Base-by-base conservation (phyloP, 2,888 invertebrate species). In the Xanthia icteritia region DNA sequence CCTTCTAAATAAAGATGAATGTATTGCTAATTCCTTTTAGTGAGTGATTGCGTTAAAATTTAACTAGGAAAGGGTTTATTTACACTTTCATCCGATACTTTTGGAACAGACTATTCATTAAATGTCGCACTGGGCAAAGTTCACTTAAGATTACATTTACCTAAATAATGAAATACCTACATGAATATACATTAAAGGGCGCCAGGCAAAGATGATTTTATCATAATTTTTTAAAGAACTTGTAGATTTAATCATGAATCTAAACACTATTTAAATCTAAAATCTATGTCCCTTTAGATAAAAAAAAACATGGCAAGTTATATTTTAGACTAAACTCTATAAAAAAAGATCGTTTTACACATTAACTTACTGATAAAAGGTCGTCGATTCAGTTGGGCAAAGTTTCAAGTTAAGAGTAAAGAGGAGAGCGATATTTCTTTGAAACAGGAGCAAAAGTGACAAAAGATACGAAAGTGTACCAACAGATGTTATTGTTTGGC, bases 261-360 rank as follows among this genome's bases (percentile, higher is more conserved):
- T 36, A 71, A 65, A 67, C 23, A 63, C 71, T 81, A 81, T 20
- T 51, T 23, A 3, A 56, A 71, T 42, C 17, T 81, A 72, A 81
- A 81, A 81, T 77, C 81, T 77, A 20, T 11, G 9, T 64, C 58
- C 68, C 74, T 36, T 45, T 31, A 9, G 17, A 36, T 36, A 23
- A 39, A 27, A 64, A 58, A 42, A 68, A 51, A 13, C 23, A 23
- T 9, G 20, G 27, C 15, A 74, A 51, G 39, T 48, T 23, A 63
- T 15, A 60, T 23, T 63, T 71, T 31, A 66, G 51, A 42, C 66
- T 6, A 11, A 27, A 68, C 4, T 42, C 1, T 13, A 48, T 36
- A 0, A 17, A 48, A 51, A 51, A 27, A 61, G 8, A 11, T 11
- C 0, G 0, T 23, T 39, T 23, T 74, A 39, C 17, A 39, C 36